Conservation (phyloP, 2,888 invertebrate genomes). For the Drosophila hamatofila region DNA sequence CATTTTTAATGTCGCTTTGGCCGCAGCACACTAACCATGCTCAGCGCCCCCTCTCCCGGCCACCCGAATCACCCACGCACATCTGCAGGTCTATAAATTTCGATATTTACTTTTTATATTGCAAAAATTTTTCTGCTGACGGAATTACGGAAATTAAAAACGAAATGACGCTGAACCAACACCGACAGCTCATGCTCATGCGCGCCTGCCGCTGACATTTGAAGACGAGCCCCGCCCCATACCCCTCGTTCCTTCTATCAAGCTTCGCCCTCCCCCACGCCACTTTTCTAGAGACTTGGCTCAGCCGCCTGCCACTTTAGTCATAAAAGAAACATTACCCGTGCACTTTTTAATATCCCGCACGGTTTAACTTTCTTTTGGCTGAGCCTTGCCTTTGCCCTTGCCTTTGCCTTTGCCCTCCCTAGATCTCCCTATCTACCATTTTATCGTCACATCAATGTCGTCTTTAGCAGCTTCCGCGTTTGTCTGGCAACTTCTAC, state of each 20-base stretch:
- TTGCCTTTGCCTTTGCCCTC: neutral
- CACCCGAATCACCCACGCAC: slow-evolving; percentile 30
- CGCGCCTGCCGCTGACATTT: slow-evolving; percentile 72
- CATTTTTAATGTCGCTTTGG: slow-evolving; percentile 83
- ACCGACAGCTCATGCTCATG: slow-evolving; percentile 61
- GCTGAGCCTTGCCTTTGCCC: neutral
- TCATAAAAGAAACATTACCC: slow-evolving; percentile 77
- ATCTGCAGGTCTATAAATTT: slow-evolving; percentile 85
- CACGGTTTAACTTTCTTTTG: slow-evolving; percentile 81
- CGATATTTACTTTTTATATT: slow-evolving; percentile 85
- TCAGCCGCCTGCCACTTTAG: slow-evolving; percentile 73
- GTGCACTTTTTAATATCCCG: slow-evolving; percentile 85
- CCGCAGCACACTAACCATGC: slow-evolving; percentile 55
- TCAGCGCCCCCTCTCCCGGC: neutral
- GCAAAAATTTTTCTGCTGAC: slow-evolving; percentile 85
- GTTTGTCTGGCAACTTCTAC: slow-evolving; percentile 38
- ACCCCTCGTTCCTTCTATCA: neutral
- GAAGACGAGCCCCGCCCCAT: slow-evolving; percentile 32
- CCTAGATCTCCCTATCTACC: neutral
- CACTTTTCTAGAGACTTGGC: slow-evolving; percentile 17
- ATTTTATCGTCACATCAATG: slow-evolving; percentile 32
- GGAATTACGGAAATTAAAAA: slow-evolving; percentile 85
- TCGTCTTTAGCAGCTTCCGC: slow-evolving; percentile 30
- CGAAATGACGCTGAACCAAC: slow-evolving; percentile 81
- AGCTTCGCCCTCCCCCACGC: neutral